phyloP scores from a whole-genome alignment of 1,140 invertebrate species.

The Scaptomyza graminum region DNA sequence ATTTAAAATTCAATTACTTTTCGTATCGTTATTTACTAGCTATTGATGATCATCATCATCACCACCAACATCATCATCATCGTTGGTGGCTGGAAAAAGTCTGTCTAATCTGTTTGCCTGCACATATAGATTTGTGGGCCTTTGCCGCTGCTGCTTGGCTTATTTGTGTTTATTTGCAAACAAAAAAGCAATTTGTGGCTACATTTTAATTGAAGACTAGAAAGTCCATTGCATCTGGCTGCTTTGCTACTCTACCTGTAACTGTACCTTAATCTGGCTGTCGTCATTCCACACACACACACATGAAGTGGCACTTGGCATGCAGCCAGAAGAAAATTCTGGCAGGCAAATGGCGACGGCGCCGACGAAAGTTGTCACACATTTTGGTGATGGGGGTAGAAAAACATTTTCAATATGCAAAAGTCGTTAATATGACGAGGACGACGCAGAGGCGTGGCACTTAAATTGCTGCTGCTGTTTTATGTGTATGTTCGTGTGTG shows the following conservation, averaged over 20 bases:
- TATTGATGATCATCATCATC: conserved; percentile 1
- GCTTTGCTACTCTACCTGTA: no score
- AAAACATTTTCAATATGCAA: conserved; percentile 81
- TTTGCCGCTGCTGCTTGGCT: neutral
- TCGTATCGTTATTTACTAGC: neutral
- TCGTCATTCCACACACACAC: neutral
- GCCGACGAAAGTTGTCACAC: conserved; percentile 64
- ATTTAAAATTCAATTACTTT: neutral
- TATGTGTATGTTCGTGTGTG: neutral
- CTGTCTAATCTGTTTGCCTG: neutral
- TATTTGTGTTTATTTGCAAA: conserved; percentile 55
- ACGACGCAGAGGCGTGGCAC: conserved; percentile 32
- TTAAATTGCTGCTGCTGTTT: conserved; percentile 59
- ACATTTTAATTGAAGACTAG: conserved; percentile 74
- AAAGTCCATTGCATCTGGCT: neutral
- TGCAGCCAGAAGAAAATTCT: conserved; percentile 23
- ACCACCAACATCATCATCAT: neutral
- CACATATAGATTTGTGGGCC: conserved; percentile 9
- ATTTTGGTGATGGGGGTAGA: conserved; percentile 44
- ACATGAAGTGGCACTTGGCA: conserved; percentile 28
- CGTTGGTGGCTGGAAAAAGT: conserved; percentile 5
- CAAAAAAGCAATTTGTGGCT: conserved; percentile 73
- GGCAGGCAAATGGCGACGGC: conserved; percentile 7
- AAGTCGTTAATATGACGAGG: conserved; percentile 68
- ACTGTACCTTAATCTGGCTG: conserved; percentile 30